Conservation (phyloP, 1,140 invertebrate species). For the Glossosoma conforme region DNA sequence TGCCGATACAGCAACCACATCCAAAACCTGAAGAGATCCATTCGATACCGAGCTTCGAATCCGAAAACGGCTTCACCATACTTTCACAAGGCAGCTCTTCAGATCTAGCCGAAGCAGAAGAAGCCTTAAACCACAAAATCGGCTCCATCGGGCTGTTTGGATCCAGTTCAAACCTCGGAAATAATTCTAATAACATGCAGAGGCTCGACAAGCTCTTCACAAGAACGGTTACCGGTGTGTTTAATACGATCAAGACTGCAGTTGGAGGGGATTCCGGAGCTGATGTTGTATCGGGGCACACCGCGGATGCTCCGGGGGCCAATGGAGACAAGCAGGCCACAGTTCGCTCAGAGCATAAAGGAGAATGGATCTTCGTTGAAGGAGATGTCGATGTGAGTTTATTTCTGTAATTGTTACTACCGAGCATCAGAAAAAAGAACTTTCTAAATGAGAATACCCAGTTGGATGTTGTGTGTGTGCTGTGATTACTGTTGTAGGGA, state of each 20-base stretch:
- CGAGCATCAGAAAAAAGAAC: too few species aligned
- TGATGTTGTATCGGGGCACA: constrained; percentile 20
- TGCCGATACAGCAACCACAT: background rate
- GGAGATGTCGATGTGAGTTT: constrained; percentile 25
- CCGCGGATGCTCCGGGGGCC: constrained; percentile 19
- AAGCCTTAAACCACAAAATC: constrained; percentile 24
- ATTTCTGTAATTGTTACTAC: constrained; percentile 1
- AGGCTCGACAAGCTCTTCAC: constrained; percentile 45
- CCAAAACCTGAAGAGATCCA: constrained; percentile 12
- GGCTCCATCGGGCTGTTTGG: background rate
- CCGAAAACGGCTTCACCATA: constrained; percentile 28
- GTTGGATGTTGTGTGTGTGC: too few species aligned
- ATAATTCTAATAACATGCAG: constrained; percentile 46
- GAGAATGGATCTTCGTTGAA: constrained; percentile 27
- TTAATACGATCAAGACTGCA: constrained; percentile 45
- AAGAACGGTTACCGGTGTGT: constrained; percentile 47
- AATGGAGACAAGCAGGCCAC: constrained; percentile 1
- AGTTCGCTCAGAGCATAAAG: constrained; percentile 10
- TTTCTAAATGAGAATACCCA: too few species aligned
- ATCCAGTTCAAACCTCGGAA: background rate
- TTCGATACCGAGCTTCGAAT: constrained; percentile 24
- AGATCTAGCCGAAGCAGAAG: constrained; percentile 26
- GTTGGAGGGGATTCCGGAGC: constrained; percentile 41
- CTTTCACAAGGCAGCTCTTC: constrained; percentile 14
- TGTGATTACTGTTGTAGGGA: too few species aligned